Evolutionary conservation across 2,113 vertebrate genomes (phyloP).

Genomic region (Emydura subglobosa): DNA sequence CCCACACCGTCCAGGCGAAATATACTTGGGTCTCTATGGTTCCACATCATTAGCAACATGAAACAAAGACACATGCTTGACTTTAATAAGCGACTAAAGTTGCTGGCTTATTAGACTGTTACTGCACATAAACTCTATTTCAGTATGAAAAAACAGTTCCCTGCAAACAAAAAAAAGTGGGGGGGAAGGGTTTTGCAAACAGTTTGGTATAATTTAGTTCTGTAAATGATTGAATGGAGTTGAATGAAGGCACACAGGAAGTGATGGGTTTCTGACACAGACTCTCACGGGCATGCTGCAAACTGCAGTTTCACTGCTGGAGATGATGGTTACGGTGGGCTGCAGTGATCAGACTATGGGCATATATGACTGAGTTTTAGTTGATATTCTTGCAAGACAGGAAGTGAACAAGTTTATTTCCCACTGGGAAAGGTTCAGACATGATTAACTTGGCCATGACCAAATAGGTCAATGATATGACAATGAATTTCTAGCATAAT

Average conservation of each 20-base stretch:
- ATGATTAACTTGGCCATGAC: conserved; percentile 88
- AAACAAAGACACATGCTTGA: conserved; percentile 93
- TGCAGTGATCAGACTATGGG: conserved; percentile 70
- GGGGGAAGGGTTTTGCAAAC: conserved; percentile 37
- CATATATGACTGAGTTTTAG: conserved; percentile 83
- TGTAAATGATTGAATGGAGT: conserved; percentile 71
- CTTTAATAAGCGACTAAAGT: conserved; percentile 92
- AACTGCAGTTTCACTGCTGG: conserved; percentile 69
- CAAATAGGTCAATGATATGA: conserved; percentile 87
- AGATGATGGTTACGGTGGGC: conserved; percentile 63
- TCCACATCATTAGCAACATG: conserved; percentile 93
- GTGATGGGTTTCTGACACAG: conserved; percentile 78
- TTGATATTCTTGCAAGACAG: conserved; percentile 83
- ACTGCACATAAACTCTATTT: conserved; percentile 86
- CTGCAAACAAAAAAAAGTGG: conserved; percentile 67
- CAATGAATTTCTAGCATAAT: conserved; percentile 83
- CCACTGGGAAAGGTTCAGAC: conserved; percentile 86
- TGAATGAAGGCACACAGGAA: conserved; percentile 54
- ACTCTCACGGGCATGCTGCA: conserved; percentile 67
- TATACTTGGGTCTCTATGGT: conserved; percentile 85
- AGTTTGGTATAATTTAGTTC: conserved; percentile 73
- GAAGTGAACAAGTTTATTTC: conserved; percentile 82
- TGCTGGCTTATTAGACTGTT: conserved; percentile 89
- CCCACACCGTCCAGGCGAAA: conserved; percentile 89
- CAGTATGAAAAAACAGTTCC: conserved; percentile 82